Percentiles rank a stretch among this genome's conserved stretches.
Conservation (phyloP, 2,888 invertebrate genomes). For the Cheilosia pagana region DNA sequence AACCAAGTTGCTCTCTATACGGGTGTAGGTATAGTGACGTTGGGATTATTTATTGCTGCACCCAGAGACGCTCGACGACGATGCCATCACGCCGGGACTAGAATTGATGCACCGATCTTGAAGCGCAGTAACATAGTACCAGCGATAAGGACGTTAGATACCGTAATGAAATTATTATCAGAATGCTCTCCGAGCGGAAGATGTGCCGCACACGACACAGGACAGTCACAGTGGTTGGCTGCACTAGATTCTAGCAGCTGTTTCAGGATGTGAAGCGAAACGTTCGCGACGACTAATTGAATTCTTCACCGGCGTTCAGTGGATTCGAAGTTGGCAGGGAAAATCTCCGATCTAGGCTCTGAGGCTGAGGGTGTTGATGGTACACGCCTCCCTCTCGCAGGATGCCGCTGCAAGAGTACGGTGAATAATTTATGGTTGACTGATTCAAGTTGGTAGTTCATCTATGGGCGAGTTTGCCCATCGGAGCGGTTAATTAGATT, state of each 20-base stretch:
- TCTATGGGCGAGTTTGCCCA: conserved; percentile 20
- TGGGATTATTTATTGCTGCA: conserved; percentile 36
- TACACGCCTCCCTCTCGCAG: conserved; percentile 28
- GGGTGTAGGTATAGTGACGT: background rate
- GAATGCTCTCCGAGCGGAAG: background rate
- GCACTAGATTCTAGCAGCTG: conserved; percentile 19
- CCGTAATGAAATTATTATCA: conserved; percentile 66
- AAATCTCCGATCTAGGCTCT: background rate
- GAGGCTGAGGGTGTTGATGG: conserved; percentile 34
- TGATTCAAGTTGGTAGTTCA: conserved; percentile 25
- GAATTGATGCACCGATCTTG: conserved; percentile 53
- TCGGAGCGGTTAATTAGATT: conserved; percentile 34
- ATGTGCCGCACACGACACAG: background rate
- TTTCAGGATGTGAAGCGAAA: conserved; percentile 26
- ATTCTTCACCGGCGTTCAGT: conserved; percentile 41
- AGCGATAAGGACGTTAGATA: conserved; percentile 54
- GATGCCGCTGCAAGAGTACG: conserved; percentile 8
- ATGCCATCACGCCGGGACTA: background rate
- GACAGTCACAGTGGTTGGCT: background rate
- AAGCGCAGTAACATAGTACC: conserved; percentile 42
- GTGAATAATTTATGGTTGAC: conserved; percentile 47
- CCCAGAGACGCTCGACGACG: conserved; percentile 15
- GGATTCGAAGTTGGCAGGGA: conserved; percentile 16
- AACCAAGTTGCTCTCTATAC: conserved; percentile 17
- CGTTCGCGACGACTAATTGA: conserved; percentile 44